phyloP scores from a whole-genome alignment of 2,113 vertebrate genomes.

The cattle (Bos taurus) region ARS-UCD2.0 NC_037357.1:103738001-103738500 shows the following conservation, averaged over 20 bases:
- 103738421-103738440: neutral
- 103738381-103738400: neutral
- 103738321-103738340: neutral
- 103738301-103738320: neutral
- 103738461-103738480: neutral
- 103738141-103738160: neutral
- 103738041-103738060: neutral
- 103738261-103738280: neutral
- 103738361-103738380: neutral
- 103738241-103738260: neutral
- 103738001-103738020: neutral
- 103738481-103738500: neutral
- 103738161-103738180: neutral
- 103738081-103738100: neutral
- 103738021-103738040: conserved; percentile 2
- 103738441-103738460: conserved; percentile 16
- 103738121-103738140: neutral
- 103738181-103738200: neutral
- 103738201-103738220: neutral
- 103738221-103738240: neutral
- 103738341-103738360: neutral
- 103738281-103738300: neutral
- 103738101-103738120: neutral
- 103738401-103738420: neutral
- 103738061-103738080: neutral